A percentile compares a stretch with the other conserved stretches of the same genome.
phyloP scores from a whole-genome alignment of 2,797 vertebrate genomes.

The Liasis olivaceus region DNA sequence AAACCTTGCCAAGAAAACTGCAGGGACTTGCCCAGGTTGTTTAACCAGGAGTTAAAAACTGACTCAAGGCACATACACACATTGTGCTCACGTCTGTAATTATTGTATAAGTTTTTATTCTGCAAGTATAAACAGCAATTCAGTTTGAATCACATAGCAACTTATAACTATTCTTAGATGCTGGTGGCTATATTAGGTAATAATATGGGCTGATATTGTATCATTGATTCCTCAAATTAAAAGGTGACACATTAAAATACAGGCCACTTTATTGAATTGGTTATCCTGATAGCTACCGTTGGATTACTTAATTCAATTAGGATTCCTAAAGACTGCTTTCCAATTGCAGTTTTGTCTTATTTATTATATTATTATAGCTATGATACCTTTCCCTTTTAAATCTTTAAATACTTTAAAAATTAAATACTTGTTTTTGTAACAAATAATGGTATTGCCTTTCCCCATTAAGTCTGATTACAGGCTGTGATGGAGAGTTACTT shows the following conservation, averaged over 20 bases:
- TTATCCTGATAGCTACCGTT: slow-evolving; percentile 37
- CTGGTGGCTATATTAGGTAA: slow-evolving; percentile 42
- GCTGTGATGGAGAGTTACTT: slow-evolving; percentile 11
- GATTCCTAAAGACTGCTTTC: slow-evolving; percentile 4
- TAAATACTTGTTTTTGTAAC: slow-evolving; percentile 15
- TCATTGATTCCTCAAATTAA: slow-evolving; percentile 12
- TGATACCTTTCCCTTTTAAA: neutral
- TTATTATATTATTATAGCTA: slow-evolving; percentile 16
- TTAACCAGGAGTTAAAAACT: neutral
- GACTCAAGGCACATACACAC: neutral
- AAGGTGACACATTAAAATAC: slow-evolving; percentile 40
- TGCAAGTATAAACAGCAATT: slow-evolving; percentile 29
- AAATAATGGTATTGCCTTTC: neutral
- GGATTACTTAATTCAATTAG: slow-evolving; percentile 12
- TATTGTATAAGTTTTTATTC: slow-evolving; percentile 31
- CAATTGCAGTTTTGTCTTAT: neutral
- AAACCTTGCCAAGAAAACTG: neutral
- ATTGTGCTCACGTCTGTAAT: slow-evolving; percentile 40
- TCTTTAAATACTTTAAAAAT: neutral
- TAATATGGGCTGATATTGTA: neutral
- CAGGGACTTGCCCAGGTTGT: neutral
- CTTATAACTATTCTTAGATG: slow-evolving; percentile 15
- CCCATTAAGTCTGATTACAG: neutral
- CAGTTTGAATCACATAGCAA: slow-evolving; percentile 9
- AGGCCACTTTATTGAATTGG: slow-evolving; percentile 36